phyloP scores from a whole-genome alignment of 2,888 invertebrate species.

The Hofmannophila pseudospretella region DNA sequence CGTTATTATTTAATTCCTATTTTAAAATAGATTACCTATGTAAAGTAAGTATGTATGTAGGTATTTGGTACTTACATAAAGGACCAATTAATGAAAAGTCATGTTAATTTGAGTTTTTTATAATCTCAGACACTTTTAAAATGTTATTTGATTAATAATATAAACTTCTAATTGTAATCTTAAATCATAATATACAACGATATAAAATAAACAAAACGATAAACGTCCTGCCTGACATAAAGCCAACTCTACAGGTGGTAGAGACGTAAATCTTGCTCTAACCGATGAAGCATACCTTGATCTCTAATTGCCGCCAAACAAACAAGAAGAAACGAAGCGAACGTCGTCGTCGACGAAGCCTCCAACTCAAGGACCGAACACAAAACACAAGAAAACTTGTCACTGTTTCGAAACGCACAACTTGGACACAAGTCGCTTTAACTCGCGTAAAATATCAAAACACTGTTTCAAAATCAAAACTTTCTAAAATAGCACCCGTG shows the following conservation, averaged over 20 bases:
- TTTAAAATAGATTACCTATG: no score
- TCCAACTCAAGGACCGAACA: slow-evolving; percentile 64
- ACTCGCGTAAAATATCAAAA: slow-evolving; percentile 19
- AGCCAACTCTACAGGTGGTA: neutral
- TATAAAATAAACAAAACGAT: no score
- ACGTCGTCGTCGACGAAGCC: slow-evolving; percentile 52
- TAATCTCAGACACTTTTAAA: no score
- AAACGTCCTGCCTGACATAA: no score
- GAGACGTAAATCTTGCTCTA: slow-evolving; percentile 6
- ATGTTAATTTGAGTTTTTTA: no score
- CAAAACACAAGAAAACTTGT: slow-evolving; percentile 64
- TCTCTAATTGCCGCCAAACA: slow-evolving; percentile 45
- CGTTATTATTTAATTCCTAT: no score
- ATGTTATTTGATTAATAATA: no score
- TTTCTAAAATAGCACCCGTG: slow-evolving; percentile 6
- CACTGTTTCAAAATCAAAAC: slow-evolving; percentile 19
- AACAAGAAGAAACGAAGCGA: slow-evolving; percentile 43
- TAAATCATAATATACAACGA: no score
- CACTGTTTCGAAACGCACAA: slow-evolving; percentile 60
- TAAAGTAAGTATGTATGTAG: no score
- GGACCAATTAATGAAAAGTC: no score
- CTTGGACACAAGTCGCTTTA: slow-evolving; percentile 29
- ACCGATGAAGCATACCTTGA: slow-evolving; percentile 40
- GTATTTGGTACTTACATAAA: no score
- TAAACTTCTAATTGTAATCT: neutral